These are phyloP conservation scores for Cyprinodon tularosa DNA, from an alignment of 2,113 vertebrate genomes.

Conservation along the genomic window DNA sequence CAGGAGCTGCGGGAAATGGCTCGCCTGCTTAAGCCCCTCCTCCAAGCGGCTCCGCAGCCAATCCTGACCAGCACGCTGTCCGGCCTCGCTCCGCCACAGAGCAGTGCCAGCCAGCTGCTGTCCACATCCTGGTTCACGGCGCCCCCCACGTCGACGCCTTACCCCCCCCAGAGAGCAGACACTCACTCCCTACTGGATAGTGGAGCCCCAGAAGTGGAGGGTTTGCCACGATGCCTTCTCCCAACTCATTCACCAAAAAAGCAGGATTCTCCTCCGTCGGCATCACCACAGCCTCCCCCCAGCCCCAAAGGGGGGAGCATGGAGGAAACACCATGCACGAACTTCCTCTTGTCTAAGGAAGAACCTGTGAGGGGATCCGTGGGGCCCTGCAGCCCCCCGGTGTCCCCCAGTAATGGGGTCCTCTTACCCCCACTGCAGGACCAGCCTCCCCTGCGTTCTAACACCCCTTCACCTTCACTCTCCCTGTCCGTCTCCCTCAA, in stretches of 20 bases:
- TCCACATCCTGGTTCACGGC: constrained; percentile 18
- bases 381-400: constrained; percentile 12
- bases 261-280: constrained; percentile 25
- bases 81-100: constrained; percentile 64
- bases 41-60: constrained; percentile 68
- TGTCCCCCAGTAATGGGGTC: constrained; percentile 51
- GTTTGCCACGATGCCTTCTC: constrained; percentile 72
- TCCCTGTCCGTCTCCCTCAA: constrained; percentile 76
- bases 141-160: constrained; percentile 12
- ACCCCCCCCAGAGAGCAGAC: constrained; percentile 51
- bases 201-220: constrained; percentile 56
- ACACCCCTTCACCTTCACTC: constrained; percentile 66
- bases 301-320: constrained; percentile 28
- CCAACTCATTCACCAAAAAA: constrained; percentile 64
- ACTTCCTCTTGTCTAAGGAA: constrained; percentile 9
- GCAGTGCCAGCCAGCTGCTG: constrained; percentile 52
- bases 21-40: constrained; percentile 78
- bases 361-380: constrained; percentile 27
- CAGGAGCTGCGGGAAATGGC: constrained; percentile 84
- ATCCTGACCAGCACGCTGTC: constrained; percentile 60
- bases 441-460: constrained; percentile 54
- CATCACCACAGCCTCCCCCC: constrained; percentile 16
- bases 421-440: constrained; percentile 57
- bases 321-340: constrained; percentile 17
- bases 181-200: constrained; percentile 71